phyloP scores from a whole-genome alignment of 2,113 vertebrate species.

The Dicerorhinus sumatrensis region DNA sequence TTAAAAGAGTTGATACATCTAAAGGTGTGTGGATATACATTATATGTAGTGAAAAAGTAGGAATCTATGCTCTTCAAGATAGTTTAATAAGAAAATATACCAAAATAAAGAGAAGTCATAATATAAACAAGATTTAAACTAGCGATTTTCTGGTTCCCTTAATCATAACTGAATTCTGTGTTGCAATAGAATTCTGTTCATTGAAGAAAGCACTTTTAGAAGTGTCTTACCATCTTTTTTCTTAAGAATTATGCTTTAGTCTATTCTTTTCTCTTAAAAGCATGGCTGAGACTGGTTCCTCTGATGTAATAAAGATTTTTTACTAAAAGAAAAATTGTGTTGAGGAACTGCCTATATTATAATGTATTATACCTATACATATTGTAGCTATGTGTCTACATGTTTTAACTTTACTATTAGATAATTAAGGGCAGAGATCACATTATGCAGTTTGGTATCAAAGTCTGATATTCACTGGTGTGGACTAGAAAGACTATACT shows the following conservation, averaged over 20 bases:
- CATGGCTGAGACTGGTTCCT: neutral
- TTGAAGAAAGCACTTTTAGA: neutral
- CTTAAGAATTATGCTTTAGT: neutral
- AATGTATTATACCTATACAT: neutral
- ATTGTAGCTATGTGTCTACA: neutral
- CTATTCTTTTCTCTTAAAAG: neutral
- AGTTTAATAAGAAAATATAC: neutral
- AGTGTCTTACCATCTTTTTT: neutral
- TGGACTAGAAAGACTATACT: neutral
- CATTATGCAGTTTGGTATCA: neutral
- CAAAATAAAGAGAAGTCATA: neutral
- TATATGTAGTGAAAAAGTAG: neutral
- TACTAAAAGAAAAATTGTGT: neutral
- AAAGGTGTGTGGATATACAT: neutral
- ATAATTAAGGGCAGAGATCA: neutral
- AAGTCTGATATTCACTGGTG: neutral
- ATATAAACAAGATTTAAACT: slow-evolving; percentile 43
- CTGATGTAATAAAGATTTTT: neutral
- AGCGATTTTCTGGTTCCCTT: neutral
- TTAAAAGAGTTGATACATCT: neutral
- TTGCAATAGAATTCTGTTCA: neutral
- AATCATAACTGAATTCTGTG: neutral
- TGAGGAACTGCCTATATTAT: too few species aligned
- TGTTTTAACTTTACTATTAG: neutral
- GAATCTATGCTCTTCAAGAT: neutral